These are phyloP conservation scores for Uloborus diversus DNA, from an alignment of 1,140 invertebrate genomes.

Conservation along the genomic window DNA sequence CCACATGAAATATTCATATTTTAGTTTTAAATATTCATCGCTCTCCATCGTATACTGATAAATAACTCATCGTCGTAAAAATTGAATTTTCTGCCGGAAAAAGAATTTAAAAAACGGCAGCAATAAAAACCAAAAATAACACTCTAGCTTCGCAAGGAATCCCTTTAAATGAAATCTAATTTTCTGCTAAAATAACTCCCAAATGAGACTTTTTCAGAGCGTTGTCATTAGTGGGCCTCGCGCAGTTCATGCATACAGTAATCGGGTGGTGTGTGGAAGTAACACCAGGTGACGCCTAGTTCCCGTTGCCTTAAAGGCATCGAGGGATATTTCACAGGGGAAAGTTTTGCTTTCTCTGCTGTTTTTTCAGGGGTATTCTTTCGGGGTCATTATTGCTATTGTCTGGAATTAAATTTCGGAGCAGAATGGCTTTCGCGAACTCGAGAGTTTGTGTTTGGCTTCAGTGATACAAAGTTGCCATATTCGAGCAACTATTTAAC, in stretches of 20 bases:
- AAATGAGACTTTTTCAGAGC: constrained; percentile 48
- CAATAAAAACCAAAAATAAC: constrained; percentile 14
- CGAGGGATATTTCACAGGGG: not conserved
- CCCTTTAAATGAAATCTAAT: constrained; percentile 49
- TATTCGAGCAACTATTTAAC: no score
- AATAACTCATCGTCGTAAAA: constrained; percentile 18
- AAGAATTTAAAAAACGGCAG: constrained; percentile 4
- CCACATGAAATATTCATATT: constrained; percentile 55
- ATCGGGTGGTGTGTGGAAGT: constrained; percentile 32
- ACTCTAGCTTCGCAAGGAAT: constrained; percentile 28
- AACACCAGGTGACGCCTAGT: constrained; percentile 31
- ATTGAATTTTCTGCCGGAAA: not conserved
- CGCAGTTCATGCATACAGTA: constrained; percentile 20
- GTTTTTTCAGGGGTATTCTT: constrained; percentile 8
- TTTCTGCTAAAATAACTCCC: constrained; percentile 54
- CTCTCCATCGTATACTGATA: constrained; percentile 21
- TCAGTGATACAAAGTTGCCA: no score
- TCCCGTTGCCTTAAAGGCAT: constrained; percentile 38
- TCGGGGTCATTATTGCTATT: no score
- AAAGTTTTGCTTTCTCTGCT: constrained; percentile 14
- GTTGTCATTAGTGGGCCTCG: constrained; percentile 25
- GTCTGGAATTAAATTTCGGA: no score
- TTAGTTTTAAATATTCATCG: constrained; percentile 44
- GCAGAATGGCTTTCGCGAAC: no score
- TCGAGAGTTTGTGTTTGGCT: no score